phyloP scores from a whole-genome alignment of 2,888 invertebrate species.

The Macropis europaea region DNA sequence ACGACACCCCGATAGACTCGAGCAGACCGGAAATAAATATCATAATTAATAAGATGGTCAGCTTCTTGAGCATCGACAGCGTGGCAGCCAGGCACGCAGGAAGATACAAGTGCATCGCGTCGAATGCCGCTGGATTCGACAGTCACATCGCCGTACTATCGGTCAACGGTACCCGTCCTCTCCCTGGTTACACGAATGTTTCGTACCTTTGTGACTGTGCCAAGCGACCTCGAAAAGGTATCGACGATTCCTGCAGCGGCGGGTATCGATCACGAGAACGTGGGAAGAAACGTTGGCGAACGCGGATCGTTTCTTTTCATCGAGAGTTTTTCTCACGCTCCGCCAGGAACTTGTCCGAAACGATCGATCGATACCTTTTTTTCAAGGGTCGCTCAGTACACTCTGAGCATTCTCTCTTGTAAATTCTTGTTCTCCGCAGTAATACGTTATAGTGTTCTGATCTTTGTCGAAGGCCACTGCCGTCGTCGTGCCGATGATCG shows the following conservation, averaged over 20 bases:
- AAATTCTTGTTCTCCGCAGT: constrained; percentile 59
- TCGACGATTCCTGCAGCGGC: constrained; percentile 11
- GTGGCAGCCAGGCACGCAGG: constrained; percentile 86
- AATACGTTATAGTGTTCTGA: constrained; percentile 51
- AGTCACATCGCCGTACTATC: constrained; percentile 84
- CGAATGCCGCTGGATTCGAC: constrained; percentile 85
- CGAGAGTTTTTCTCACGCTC: neutral
- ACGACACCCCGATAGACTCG: constrained; percentile 81
- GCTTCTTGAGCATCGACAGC: constrained; percentile 84
- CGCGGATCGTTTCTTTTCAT: neutral
- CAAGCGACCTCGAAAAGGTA: constrained; percentile 8
- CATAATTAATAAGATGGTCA: constrained; percentile 85
- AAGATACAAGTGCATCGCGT: constrained; percentile 86
- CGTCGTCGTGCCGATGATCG: constrained; percentile 56
- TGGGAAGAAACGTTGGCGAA: neutral
- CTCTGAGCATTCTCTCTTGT: constrained; percentile 49
- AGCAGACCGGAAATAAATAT: constrained; percentile 83
- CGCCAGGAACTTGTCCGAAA: neutral
- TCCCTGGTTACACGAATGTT: constrained; percentile 44
- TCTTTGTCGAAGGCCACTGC: constrained; percentile 49
- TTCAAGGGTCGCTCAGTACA: constrained; percentile 27
- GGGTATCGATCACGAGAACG: neutral
- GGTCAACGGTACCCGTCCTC: constrained; percentile 86
- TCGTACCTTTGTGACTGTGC: constrained; percentile 17
- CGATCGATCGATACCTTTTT: constrained; percentile 27